Evolutionary conservation across 1,140 invertebrate species (phyloP).

Genomic region (Euglossa dilemma): DNA sequence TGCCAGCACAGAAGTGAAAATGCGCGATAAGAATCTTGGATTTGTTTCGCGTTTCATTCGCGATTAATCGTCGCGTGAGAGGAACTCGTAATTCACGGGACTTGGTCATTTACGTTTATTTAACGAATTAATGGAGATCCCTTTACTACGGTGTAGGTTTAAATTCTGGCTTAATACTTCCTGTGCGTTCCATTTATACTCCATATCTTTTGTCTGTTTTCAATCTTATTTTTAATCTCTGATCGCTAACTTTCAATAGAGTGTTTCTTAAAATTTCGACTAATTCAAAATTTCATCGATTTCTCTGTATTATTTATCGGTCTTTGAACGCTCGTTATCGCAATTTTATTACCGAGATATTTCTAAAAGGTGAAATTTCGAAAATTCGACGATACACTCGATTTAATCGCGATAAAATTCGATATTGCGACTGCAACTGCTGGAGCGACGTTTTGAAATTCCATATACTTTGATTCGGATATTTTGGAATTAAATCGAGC

Average conservation of each 20-base stretch:
- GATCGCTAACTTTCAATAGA: neutral
- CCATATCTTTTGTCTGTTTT: neutral
- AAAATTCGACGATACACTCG: neutral
- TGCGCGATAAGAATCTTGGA: neutral
- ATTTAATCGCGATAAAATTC: neutral
- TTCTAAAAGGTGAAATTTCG: neutral
- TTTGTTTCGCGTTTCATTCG: neutral
- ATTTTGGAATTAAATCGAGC: neutral
- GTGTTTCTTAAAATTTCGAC: neutral
- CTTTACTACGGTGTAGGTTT: neutral
- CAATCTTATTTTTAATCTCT: neutral
- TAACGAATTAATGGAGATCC: neutral
- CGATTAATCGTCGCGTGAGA: neutral
- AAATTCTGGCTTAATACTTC: too few species aligned
- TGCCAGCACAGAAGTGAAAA: too few species aligned
- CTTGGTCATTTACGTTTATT: neutral
- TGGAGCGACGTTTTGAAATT: too few species aligned
- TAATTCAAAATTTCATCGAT: neutral
- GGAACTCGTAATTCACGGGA: neutral
- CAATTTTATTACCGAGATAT: neutral
- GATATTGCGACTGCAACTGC: neutral
- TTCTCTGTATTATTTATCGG: too few species aligned
- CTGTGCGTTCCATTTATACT: too few species aligned
- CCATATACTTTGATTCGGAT: too few species aligned
- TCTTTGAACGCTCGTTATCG: neutral